Evolutionary conservation across 2,888 invertebrate species (phyloP), one percentile per base, ranked within the genome.

Genomic region (Mayetiola destructor): DNA sequence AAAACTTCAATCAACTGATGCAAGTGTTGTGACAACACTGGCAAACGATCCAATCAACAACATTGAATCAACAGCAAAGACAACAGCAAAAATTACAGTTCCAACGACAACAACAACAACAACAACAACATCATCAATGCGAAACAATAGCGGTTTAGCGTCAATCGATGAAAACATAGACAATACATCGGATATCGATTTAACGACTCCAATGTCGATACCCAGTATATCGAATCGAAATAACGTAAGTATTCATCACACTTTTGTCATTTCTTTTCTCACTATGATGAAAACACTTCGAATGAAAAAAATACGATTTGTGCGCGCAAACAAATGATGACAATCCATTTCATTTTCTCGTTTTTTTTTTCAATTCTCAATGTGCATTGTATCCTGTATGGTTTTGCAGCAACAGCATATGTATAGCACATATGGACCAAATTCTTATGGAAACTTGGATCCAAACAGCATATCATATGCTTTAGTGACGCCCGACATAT

Each of bases 391-490:
- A 4, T 23, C 48, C 14, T n/a, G n/a, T n/a, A n/a, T n/a, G n/a
- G n/a, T n/a, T 48, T 27, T 53, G 6, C 29, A 53, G 29, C 53
- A 53, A 30, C 42, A 56, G 40, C 37, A 56, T 39, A 30, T 56
- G 39, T 56, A 39, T 21, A 56, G 30, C 10, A 56, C 56, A 21
- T 56, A 56, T 18, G 42, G 30, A 18, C 56, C 56, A 18, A 56
- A 42, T 42, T 32, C 56, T 29, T 56, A 56, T 42, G 40, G 40
- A 30, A 56, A 56, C 21, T 42, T 56, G 42, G 56, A 56, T 14
- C 56, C 56, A 12, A 39, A 32, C 40, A 56, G 42, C 32, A 40
- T 56, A 56, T 56, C 56, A 42, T 56, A 40, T 40, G 42, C 40
- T 20, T 27, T 56, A 42, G 39, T 40, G n/a, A 27, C 56, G 21